Conservation (phyloP, 1,140 invertebrate genomes). For the Hyposmocoma kahamanoa region DNA sequence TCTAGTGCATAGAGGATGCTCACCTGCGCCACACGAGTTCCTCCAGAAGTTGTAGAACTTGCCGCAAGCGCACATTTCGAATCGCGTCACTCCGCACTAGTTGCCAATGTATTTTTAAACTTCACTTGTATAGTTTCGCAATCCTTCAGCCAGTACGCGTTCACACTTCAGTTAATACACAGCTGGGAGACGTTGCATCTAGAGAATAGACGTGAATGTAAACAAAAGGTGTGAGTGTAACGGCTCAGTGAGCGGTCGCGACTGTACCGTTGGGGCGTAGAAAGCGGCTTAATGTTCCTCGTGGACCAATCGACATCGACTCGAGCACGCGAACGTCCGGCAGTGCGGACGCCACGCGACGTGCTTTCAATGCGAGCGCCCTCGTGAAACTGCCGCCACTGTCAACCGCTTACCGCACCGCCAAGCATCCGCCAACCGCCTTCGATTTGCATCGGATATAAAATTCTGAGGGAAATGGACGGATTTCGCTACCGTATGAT, state of each 20-base stretch:
- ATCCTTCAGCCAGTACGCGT: slow-evolving; percentile 48
- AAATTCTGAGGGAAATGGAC: slow-evolving; percentile 48
- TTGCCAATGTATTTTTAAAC: slow-evolving; percentile 68
- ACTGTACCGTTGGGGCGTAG: slow-evolving; percentile 51
- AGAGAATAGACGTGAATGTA: too few species aligned
- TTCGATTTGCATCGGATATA: slow-evolving; percentile 17
- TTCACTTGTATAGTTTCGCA: slow-evolving; percentile 69
- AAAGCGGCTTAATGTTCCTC: slow-evolving; percentile 35
- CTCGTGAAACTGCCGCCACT: slow-evolving; percentile 44
- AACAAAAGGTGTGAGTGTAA: slow-evolving; percentile 57
- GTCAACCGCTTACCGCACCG: slow-evolving; percentile 1
- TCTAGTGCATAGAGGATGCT: too few species aligned
- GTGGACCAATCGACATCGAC: slow-evolving; percentile 38
- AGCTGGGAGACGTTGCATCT: slow-evolving; percentile 34
- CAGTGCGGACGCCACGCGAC: slow-evolving; percentile 20
- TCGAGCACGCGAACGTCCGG: slow-evolving; percentile 24
- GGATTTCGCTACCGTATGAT: slow-evolving; percentile 41
- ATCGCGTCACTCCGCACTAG: slow-evolving; percentile 50
- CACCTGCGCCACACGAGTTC: slow-evolving; percentile 66
- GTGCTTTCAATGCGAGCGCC: slow-evolving; percentile 44
- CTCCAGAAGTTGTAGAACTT: slow-evolving; percentile 68
- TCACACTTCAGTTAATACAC: slow-evolving; percentile 35
- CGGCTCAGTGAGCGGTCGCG: slow-evolving; percentile 37
- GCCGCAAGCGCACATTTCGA: slow-evolving; percentile 64
- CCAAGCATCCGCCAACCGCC: slow-evolving; percentile 9